phyloP scores from a whole-genome alignment of 2,797 vertebrate genomes.

The Danio choprae region DNA sequence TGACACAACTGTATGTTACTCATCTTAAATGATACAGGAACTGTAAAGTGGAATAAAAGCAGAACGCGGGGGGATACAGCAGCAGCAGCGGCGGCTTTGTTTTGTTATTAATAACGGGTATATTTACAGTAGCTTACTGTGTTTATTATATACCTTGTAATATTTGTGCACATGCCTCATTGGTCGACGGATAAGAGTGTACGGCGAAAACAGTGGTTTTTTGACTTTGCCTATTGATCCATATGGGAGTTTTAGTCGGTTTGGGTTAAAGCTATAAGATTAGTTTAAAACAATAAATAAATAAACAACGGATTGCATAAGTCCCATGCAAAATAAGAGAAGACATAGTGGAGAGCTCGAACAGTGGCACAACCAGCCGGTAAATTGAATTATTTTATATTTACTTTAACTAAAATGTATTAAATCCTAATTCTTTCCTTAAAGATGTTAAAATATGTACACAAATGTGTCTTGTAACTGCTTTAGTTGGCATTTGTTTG shows the following conservation, averaged over 20 bases:
- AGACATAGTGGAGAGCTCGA: conserved; percentile 56
- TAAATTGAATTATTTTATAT: conserved; percentile 17
- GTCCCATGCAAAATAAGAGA: conserved; percentile 64
- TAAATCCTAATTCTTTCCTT: background rate
- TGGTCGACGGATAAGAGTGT: background rate
- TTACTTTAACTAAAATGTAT: background rate
- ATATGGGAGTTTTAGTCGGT: background rate
- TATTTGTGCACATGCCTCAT: background rate
- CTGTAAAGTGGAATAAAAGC: conserved; percentile 39
- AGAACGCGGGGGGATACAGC: background rate
- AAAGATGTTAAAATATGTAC: background rate
- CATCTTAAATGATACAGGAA: conserved; percentile 16
- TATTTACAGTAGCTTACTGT: background rate
- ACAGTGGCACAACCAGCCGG: conserved; percentile 49
- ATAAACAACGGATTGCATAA: conserved; percentile 61
- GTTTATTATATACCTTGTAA: background rate
- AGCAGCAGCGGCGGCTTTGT: background rate
- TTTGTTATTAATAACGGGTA: background rate
- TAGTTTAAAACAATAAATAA: background rate
- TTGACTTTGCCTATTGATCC: background rate
- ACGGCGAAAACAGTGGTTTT: background rate
- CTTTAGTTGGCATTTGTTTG: background rate
- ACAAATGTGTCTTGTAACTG: background rate
- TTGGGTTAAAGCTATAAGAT: background rate
- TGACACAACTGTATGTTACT: background rate